Percentiles rank a stretch among this genome's conserved stretches.
Evolutionary conservation across 1,140 invertebrate species (phyloP).

Genomic region (Platyura marginata): DNA sequence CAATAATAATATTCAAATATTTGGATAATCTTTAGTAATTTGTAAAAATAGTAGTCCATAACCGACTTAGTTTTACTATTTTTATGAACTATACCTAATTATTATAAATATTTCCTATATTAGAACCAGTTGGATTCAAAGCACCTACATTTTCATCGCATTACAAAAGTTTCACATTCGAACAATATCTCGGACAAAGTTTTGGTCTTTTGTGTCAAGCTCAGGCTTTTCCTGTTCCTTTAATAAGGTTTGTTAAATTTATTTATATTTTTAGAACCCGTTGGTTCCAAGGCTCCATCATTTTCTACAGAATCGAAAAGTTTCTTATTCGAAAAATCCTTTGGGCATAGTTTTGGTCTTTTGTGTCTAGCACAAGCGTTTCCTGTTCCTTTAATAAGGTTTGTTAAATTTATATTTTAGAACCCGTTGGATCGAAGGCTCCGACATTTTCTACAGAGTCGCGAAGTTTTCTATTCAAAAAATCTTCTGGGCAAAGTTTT

Average conservation of each 20-base stretch:
- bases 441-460: slow-evolving; percentile 38
- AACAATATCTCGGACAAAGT: slow-evolving; percentile 21
- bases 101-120: no score
- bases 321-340: slow-evolving; percentile 33
- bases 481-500: slow-evolving; percentile 25
- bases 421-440: slow-evolving; percentile 45
- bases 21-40: no score
- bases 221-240: slow-evolving; percentile 53
- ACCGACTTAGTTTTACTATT: no score
- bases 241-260: slow-evolving; percentile 52
- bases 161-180: slow-evolving; percentile 30
- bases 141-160: slow-evolving; percentile 39
- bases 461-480: slow-evolving; percentile 29
- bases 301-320: slow-evolving; percentile 40
- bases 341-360: slow-evolving; percentile 36
- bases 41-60: no score
- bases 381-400: slow-evolving; percentile 50
- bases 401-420: slow-evolving; percentile 20
- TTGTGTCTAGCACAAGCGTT: slow-evolving; percentile 57
- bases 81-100: no score
- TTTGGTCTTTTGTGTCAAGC: slow-evolving; percentile 50
- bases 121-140: slow-evolving; percentile 49
- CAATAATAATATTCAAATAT: no score
- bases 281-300: slow-evolving; percentile 40
- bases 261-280: slow-evolving; percentile 6